Evolutionary conservation across 2,888 invertebrate species (phyloP).

Genomic region (Meiosimyza platycephala): DNA sequence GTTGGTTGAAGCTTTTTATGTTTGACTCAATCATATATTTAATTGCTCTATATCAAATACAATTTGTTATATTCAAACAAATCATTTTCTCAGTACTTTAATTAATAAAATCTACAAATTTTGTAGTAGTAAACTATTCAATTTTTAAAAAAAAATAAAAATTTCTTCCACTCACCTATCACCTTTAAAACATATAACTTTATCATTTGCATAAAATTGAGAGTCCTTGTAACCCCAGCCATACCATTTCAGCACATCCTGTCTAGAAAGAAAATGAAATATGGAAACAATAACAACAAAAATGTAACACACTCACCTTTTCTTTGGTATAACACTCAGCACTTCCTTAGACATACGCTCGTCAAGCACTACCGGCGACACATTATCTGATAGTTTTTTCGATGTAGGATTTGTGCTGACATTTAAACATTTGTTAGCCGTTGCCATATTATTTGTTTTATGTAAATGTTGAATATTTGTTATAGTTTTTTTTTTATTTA

Average conservation of each 20-base stretch:
- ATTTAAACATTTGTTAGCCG: slow-evolving; percentile 28
- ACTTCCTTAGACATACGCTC: slow-evolving; percentile 57
- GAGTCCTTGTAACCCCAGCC: slow-evolving; percentile 99
- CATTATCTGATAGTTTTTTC: slow-evolving; percentile 31
- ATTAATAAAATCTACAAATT: too few species aligned
- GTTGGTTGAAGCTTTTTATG: too few species aligned
- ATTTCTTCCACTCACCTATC: slow-evolving; percentile 74
- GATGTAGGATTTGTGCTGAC: neutral
- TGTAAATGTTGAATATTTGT: neutral
- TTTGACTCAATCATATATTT: too few species aligned
- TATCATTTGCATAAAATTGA: slow-evolving; percentile 78
- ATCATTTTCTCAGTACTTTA: too few species aligned
- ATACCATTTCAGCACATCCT: slow-evolving; percentile 95
- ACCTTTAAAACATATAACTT: slow-evolving; percentile 81
- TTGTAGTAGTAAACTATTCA: too few species aligned
- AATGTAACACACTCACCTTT: slow-evolving; percentile 54
- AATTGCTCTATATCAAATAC: too few species aligned
- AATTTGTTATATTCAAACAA: too few species aligned
- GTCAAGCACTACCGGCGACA: slow-evolving; percentile 53
- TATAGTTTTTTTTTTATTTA: neutral
- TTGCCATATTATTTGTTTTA: slow-evolving; percentile 36
- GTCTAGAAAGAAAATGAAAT: slow-evolving; percentile 71
- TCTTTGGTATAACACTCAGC: slow-evolving; percentile 62
- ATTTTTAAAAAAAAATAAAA: too few species aligned
- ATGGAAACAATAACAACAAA: slow-evolving; percentile 20